Evolutionary conservation across 53 echinoderm and acorn worm species (phyloP), one percentile per base, ranked within the genome.

Genomic region (Astropecten irregularis): DNA sequence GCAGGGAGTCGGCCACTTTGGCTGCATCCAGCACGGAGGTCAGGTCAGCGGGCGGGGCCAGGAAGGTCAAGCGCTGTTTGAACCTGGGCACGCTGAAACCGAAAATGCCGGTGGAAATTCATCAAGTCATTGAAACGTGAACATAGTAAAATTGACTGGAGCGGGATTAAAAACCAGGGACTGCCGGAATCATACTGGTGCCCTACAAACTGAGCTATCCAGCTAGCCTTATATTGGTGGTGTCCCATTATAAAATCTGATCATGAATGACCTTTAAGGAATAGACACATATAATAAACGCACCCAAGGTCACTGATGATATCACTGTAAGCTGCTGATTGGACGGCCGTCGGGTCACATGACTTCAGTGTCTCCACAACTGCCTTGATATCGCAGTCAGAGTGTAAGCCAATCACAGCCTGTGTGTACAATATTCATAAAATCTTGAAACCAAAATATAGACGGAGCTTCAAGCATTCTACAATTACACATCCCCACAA

Each of bases 11-110:
- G 0, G 97, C 93, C 23, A 90, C 90, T 38, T 94, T 93, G 21
- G 97, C 97, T 0, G 90, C 87, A 47, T 96, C 97, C 66, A 96
- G 53, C 32, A 96, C 89, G 64, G 97, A 89, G 33, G 94, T 84
- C 76, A 92, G 42, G n/a, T 89, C 87, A 48, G 81, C 37, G 20
- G 94, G 90, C 2, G 94, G 97, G 31, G 87, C 64, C 23, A 96
- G 79, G 35, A 94, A 89, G 5, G 92, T 89, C 81, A 96, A 84
- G 19, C 97, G 85, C 72, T 84, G 76, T 49, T 96, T 96, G 83
- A 96, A 96, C 46, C 92, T 89, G 2, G 92, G 89, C 34, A 96
- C 77, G 69, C 97, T 96, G 79, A 13, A 64, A 54, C 25, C 15
- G 29, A 32, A 3, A 65, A 65, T 23, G n/a, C n/a, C n/a, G n/a